phyloP scores from a whole-genome alignment of 2,113 vertebrate species.

The Colius striatus region DNA sequence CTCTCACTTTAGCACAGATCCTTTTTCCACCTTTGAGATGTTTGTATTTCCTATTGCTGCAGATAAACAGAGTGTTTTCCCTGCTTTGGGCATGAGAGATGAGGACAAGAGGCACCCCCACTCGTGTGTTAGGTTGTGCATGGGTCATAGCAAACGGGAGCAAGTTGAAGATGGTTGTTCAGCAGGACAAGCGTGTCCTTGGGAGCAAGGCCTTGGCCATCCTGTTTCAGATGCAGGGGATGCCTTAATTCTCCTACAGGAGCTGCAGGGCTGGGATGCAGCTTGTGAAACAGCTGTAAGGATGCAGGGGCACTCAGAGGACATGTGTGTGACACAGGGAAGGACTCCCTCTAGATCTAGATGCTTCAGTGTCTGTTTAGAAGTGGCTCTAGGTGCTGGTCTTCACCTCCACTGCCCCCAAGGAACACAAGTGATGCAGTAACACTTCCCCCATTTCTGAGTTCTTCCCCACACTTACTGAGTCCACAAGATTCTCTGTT shows the following conservation, averaged over 20 bases:
- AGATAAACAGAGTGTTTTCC: not conserved
- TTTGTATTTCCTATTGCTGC: not conserved
- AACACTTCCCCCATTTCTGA: not conserved
- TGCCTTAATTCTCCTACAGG: too few species aligned
- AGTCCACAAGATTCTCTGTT: constrained; percentile 97
- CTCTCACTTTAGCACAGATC: not conserved
- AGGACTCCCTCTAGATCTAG: accelerated
- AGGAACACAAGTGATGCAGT: not conserved
- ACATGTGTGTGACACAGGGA: too few species aligned
- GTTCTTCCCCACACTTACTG: constrained; percentile 80
- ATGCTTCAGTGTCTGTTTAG: not conserved
- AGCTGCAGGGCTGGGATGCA: too few species aligned
- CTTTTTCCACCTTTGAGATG: not conserved
- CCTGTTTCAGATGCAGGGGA: too few species aligned
- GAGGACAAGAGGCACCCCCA: not conserved
- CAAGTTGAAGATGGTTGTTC: too few species aligned
- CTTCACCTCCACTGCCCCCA: not conserved
- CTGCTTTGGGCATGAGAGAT: not conserved
- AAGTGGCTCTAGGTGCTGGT: not conserved
- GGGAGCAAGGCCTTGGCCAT: too few species aligned
- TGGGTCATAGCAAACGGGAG: too few species aligned
- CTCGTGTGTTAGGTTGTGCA: too few species aligned
- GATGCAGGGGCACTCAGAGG: too few species aligned
- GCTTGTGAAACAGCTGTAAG: not conserved
- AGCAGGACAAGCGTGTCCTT: too few species aligned